Evolutionary conservation across 2,113 vertebrate genomes (phyloP).

Genomic region (Daphoenositta chrysoptera): DNA sequence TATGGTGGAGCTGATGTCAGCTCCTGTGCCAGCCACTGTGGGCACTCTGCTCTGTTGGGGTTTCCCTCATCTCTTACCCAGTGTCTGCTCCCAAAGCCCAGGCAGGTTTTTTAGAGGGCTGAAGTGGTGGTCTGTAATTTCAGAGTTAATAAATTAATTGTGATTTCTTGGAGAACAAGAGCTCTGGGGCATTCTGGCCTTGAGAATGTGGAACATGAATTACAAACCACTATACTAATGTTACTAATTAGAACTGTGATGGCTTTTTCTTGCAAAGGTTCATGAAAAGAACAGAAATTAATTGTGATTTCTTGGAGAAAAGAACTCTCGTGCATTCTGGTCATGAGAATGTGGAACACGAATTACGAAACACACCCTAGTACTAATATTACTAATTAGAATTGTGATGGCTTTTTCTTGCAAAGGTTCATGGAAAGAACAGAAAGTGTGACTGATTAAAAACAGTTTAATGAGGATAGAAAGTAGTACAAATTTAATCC

Average conservation of each 20-base stretch:
- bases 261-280: background rate
- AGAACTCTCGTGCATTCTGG: too few relatives aligned
- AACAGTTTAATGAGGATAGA: background rate
- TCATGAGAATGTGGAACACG: too few relatives aligned
- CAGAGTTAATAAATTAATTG: background rate
- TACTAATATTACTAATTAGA: background rate
- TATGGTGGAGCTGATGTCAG: background rate
- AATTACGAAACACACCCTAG: too few relatives aligned
- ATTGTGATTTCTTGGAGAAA: too few relatives aligned
- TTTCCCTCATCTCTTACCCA: background rate
- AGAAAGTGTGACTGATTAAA: slow-evolving; percentile 3
- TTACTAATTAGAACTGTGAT: background rate
- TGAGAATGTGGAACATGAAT: background rate
- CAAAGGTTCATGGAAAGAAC: background rate
- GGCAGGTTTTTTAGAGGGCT: background rate
- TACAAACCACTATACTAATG: background rate
- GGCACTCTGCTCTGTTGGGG: background rate
- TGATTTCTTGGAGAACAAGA: background rate
- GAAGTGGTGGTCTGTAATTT: background rate
- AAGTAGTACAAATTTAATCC: background rate
- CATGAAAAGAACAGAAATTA: background rate
- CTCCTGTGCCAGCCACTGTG: background rate
- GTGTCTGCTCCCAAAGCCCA: background rate
- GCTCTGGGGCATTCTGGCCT: background rate
- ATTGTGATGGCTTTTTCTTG: background rate